Base-by-base conservation (phyloP, 2,113 vertebrate species). In the Aegithalos caudatus region DNA sequence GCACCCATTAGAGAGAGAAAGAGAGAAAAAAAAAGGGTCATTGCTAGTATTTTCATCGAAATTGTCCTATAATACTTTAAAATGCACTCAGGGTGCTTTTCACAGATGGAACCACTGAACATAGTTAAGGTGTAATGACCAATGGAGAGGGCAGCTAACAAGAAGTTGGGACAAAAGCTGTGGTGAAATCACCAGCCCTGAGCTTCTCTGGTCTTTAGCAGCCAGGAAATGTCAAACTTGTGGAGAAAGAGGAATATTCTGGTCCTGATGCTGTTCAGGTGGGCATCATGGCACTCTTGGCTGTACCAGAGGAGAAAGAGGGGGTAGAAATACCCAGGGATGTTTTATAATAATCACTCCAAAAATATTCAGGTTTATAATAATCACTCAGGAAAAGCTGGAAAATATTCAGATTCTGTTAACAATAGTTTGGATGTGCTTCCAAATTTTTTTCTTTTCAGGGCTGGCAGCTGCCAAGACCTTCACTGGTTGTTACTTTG, bases 11-110 rank as follows among this genome's bases (percentile, higher is more conserved):
- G 60, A 74, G 31, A 81, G 51, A 1, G 2, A 0, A n/a, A n/a
- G 6, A 2, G 4, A 2, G 1, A 7, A 6, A 20, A 27, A 35
- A 20, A 12, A n/a, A 10, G 28, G 21, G 56, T 51, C 35, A 57
- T 60, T 67, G 37, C 56, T 81, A 81, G 71, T 86, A 86, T 90
- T 93, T 93, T 90, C 56, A 57, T 53, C 0, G 0, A 51, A 40
- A 83, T n/a, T 66, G 62, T 94, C 73, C 62, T 93, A 28, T 14
- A 94, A 76, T 56, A 28, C 35, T 92, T 94, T 88, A 28, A 96
- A 95, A 89, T 91, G 50, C 51, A 94, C 84, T 56, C 71, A 76
- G 57, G 42, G 78, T 92, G 58, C 48, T 61, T 95, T 94, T 81
- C 31, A 50, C 69, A 90, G 80, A 74, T 70, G 92, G 65, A 97